Evolutionary conservation across 2,113 vertebrate species (phyloP).

Genomic region (Solea senegalensis): DNA sequence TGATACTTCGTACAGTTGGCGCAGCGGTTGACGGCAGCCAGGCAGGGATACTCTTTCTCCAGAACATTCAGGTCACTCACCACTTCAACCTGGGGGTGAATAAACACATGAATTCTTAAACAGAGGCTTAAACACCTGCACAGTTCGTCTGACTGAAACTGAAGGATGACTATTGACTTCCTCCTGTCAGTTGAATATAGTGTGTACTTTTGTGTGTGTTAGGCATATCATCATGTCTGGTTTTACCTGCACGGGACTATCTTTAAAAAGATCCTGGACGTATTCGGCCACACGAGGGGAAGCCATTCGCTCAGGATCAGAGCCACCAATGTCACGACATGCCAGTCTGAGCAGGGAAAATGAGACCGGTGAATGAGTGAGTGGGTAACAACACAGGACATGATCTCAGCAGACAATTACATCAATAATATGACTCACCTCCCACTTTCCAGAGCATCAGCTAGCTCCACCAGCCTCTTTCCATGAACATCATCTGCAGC

Average conservation of each 20-base stretch:
- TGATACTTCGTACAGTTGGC: constrained; percentile 72
- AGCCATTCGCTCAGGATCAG: constrained; percentile 86
- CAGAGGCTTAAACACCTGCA: not conserved
- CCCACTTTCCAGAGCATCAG: constrained; percentile 80
- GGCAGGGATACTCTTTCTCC: constrained; percentile 83
- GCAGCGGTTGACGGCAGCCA: constrained; percentile 86
- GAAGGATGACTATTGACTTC: not conserved
- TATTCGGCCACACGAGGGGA: constrained; percentile 81
- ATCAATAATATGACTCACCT: constrained; percentile 60
- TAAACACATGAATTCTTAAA: not conserved
- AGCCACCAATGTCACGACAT: constrained; percentile 84
- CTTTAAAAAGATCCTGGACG: constrained; percentile 74
- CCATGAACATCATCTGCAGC: constrained; percentile 59
- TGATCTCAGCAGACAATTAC: not conserved
- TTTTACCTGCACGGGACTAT: constrained; percentile 76
- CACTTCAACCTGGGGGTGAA: constrained; percentile 73
- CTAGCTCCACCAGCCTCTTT: constrained; percentile 60
- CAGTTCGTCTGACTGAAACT: not conserved
- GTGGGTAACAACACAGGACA: not conserved
- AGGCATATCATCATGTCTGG: not conserved
- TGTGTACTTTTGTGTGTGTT: too few species aligned
- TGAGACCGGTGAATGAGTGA: not conserved
- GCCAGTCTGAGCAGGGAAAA: constrained; percentile 69
- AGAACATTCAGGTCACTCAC: constrained; percentile 69
- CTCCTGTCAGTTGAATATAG: too few species aligned